A percentile compares a stretch with the other conserved stretches of the same genome.
Conservation (phyloP, 2,113 vertebrate species). For the Melanocharis versteri region DNA sequence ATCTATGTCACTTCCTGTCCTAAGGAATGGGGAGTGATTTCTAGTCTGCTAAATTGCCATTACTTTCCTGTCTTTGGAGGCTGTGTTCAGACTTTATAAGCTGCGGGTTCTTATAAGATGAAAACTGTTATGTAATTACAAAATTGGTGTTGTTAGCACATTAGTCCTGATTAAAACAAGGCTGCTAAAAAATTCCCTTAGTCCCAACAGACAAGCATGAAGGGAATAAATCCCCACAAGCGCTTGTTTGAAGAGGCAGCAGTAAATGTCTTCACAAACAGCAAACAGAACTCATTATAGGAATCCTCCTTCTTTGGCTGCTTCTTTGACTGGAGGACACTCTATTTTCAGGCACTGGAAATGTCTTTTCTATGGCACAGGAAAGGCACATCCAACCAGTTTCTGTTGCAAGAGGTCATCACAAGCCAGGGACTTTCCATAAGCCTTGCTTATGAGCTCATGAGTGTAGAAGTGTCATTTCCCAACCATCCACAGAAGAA, state of each 20-base stretch:
- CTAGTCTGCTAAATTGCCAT: background rate
- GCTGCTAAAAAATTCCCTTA: constrained; percentile 6
- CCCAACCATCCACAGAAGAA: background rate
- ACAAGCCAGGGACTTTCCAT: background rate
- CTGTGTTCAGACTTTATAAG: background rate
- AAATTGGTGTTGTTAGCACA: constrained; percentile 21
- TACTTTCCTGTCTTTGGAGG: background rate
- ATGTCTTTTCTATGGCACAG: background rate
- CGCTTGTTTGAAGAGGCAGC: background rate
- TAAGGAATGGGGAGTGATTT: background rate
- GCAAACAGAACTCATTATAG: background rate
- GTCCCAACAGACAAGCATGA: constrained; percentile 6
- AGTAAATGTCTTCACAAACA: background rate
- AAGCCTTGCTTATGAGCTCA: background rate
- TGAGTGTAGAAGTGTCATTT: background rate
- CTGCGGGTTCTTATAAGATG: background rate
- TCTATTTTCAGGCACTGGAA: background rate
- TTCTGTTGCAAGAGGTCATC: background rate
- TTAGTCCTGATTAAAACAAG: constrained; percentile 37
- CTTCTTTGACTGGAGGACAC: background rate
- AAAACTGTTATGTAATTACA: background rate
- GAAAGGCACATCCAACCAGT: background rate
- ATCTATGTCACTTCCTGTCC: background rate
- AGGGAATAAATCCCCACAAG: background rate
- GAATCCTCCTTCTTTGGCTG: background rate